Evolutionary conservation across 2,888 invertebrate genomes (phyloP).

Genomic region (Agonopterix heracliana): DNA sequence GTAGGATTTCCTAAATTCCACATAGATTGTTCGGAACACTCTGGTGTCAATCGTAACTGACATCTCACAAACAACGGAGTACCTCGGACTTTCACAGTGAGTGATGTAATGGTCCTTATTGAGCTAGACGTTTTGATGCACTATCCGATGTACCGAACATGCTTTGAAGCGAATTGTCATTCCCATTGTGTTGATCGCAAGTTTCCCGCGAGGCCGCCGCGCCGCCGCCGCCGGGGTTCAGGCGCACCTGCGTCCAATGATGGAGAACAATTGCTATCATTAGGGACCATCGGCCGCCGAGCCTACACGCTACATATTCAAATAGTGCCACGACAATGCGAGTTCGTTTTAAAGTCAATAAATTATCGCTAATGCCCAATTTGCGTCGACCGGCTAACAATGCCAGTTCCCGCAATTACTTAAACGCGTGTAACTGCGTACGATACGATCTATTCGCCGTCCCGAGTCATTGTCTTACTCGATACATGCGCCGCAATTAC

Average conservation of each 20-base stretch:
- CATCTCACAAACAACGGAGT: too few species aligned
- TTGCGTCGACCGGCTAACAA: slow-evolving; percentile 72
- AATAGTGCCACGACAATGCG: slow-evolving; percentile 64
- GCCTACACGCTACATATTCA: slow-evolving; percentile 69
- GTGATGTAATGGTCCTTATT: too few species aligned
- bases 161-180: slow-evolving; percentile 10
- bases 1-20: not conserved
- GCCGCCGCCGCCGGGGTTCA: slow-evolving; percentile 11
- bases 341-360: slow-evolving; percentile 70
- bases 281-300: slow-evolving; percentile 54
- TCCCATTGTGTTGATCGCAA: slow-evolving; percentile 12
- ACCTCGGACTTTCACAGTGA: too few species aligned
- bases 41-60: too few species aligned
- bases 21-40: too few species aligned
- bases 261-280: slow-evolving; percentile 72
- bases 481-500: slow-evolving; percentile 69
- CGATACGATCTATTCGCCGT: slow-evolving; percentile 63
- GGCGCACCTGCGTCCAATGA: slow-evolving; percentile 66
- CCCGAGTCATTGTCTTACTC: slow-evolving; percentile 64
- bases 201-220: slow-evolving; percentile 21
- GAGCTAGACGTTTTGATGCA: too few species aligned
- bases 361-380: slow-evolving; percentile 75
- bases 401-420: slow-evolving; percentile 75
- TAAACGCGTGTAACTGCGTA: slow-evolving; percentile 71
- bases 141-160: too few species aligned